phyloP scores from a whole-genome alignment of 2,113 vertebrate species.

The Propithecus coquereli region DNA sequence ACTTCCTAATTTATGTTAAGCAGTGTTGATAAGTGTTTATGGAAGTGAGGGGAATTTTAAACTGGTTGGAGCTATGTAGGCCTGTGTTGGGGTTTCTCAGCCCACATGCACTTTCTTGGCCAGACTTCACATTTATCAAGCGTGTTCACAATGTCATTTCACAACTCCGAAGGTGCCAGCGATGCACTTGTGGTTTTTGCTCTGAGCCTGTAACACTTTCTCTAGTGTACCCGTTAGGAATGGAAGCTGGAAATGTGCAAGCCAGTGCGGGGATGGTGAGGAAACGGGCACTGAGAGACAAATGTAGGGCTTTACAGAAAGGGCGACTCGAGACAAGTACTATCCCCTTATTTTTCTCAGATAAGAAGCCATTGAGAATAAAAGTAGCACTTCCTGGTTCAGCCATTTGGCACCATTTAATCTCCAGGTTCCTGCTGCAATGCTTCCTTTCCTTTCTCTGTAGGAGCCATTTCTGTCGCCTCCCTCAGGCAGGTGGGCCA shows the following conservation, averaged over 20 bases:
- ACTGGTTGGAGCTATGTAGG: fast-evolving
- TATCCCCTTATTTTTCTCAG: background rate
- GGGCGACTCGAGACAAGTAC: background rate
- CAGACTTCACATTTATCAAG: background rate
- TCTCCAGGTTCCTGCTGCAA: background rate
- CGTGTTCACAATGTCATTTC: background rate
- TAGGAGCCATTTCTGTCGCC: background rate
- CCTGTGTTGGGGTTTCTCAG: background rate
- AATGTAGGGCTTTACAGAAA: background rate
- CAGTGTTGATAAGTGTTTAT: too few species aligned
- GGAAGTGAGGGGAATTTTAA: too few species aligned
- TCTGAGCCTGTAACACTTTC: background rate
- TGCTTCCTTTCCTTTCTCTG: background rate
- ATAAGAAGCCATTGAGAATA: background rate
- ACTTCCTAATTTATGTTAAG: background rate
- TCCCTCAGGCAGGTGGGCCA: background rate
- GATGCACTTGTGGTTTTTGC: too few species aligned
- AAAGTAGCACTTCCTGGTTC: background rate
- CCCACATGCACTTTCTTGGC: background rate
- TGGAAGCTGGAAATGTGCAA: too few species aligned
- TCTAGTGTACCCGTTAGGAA: background rate
- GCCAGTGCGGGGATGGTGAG: background rate
- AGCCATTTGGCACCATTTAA: background rate
- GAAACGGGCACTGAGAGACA: background rate
- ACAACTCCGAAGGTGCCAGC: background rate